These are phyloP conservation scores for Paratrypauchen microcephalus DNA, from an alignment of 2,797 vertebrate species.

Conservation along the genomic window DNA sequence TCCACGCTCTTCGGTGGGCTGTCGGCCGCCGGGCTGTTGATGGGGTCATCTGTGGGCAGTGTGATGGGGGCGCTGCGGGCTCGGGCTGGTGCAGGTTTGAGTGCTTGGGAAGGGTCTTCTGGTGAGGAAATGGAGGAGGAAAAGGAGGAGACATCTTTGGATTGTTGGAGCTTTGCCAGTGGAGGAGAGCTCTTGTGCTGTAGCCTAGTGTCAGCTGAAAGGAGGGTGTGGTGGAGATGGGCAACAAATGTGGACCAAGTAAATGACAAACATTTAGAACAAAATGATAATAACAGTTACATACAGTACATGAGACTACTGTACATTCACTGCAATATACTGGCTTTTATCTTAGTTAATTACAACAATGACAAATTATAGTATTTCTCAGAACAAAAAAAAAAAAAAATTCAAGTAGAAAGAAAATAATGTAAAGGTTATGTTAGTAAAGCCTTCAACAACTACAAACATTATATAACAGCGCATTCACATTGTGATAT, in stretches of 20 bases:
- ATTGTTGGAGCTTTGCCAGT: slow-evolving; percentile 42
- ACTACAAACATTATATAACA: neutral
- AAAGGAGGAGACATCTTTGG: slow-evolving; percentile 64
- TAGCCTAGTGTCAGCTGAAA: slow-evolving; percentile 71
- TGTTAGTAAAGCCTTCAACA: neutral
- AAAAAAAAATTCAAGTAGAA: neutral
- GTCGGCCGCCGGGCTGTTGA: slow-evolving; percentile 39
- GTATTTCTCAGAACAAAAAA: neutral
- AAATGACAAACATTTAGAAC: slow-evolving; percentile 4
- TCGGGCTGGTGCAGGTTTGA: slow-evolving; percentile 66
- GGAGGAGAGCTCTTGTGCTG: slow-evolving; percentile 63
- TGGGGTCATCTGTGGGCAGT: slow-evolving; percentile 60
- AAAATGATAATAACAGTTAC: neutral
- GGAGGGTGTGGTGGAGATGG: slow-evolving; percentile 66
- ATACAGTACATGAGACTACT: neutral
- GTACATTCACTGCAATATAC: neutral
- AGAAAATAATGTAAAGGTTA: neutral
- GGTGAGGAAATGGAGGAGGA: slow-evolving; percentile 71
- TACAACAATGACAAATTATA: neutral
- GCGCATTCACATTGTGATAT: neutral
- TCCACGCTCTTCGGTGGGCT: slow-evolving; percentile 63
- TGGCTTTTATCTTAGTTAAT: neutral
- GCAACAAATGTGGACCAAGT: slow-evolving; percentile 42
- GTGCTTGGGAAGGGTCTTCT: slow-evolving; percentile 71
- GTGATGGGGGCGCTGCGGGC: slow-evolving; percentile 78